Conservation (phyloP, 2,888 invertebrate species). For the Dioctria rufipes region DNA sequence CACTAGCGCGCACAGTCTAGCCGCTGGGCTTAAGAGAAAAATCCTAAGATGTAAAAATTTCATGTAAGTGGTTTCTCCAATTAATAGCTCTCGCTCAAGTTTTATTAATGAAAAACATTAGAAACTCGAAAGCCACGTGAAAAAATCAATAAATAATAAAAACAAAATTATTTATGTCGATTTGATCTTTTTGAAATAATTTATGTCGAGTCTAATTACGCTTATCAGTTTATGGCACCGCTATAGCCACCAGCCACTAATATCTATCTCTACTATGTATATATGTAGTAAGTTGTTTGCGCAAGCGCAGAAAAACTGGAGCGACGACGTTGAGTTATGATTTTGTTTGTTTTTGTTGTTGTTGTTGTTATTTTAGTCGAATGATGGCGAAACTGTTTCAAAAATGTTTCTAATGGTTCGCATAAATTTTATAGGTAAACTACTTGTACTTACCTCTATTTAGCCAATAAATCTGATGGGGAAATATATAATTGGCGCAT, state of each 20-base stretch:
- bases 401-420: neutral
- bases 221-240: neutral
- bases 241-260: too few species aligned
- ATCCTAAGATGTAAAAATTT: neutral
- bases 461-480: too few species aligned
- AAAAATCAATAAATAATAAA: neutral
- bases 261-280: too few species aligned
- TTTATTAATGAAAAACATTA: neutral
- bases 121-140: neutral
- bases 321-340: neutral
- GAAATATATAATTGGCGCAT: too few species aligned
- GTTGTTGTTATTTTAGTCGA: neutral
- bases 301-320: neutral
- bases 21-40: neutral
- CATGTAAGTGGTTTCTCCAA: neutral
- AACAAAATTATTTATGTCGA: neutral
- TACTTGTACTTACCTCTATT: too few species aligned
- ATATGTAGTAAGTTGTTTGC: too few species aligned
- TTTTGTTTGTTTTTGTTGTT: too few species aligned
- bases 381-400: neutral
- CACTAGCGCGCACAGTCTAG: too few species aligned
- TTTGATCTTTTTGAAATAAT: neutral
- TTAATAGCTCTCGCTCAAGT: neutral
- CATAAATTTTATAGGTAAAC: neutral
- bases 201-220: slow-evolving; percentile 3